Percentiles rank a stretch among this genome's conserved stretches.
phyloP scores from a whole-genome alignment of 1,140 invertebrate species.

The Archivesica marissinica region DNA sequence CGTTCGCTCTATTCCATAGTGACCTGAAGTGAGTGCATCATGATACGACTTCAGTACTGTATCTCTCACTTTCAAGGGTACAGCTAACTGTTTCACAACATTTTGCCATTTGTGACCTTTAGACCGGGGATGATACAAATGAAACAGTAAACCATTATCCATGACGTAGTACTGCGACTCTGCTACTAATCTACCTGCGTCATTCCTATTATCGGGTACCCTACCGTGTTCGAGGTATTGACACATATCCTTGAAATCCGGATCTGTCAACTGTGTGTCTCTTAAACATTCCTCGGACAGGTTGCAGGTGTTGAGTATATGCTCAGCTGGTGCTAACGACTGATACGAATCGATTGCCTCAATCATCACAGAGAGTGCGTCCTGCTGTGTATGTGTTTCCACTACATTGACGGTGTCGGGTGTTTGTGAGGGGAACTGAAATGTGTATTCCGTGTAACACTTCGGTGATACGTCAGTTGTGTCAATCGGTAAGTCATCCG shows the following conservation, averaged over 20 bases:
- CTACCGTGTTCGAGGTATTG: slow-evolving; percentile 15
- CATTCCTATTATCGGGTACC: neutral
- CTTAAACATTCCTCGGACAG: slow-evolving; percentile 14
- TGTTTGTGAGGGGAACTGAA: neutral
- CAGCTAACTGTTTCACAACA: slow-evolving; percentile 31
- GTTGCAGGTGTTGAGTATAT: slow-evolving; percentile 8
- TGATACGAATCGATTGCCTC: slow-evolving; percentile 29
- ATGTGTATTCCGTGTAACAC: neutral
- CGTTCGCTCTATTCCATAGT: slow-evolving; percentile 39
- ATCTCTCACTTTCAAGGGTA: slow-evolving; percentile 20
- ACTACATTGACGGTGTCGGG: neutral
- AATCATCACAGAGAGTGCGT: slow-evolving; percentile 21
- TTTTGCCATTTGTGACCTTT: slow-evolving; percentile 35
- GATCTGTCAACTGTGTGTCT: slow-evolving; percentile 5
- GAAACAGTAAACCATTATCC: slow-evolving; percentile 33
- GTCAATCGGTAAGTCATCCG: neutral
- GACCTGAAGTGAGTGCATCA: slow-evolving; percentile 47
- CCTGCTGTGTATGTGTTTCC: neutral
- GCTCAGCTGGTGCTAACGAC: slow-evolving; percentile 21
- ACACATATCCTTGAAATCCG: neutral
- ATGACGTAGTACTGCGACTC: slow-evolving; percentile 23
- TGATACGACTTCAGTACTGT: slow-evolving; percentile 37
- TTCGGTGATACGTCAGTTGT: neutral
- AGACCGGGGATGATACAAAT: slow-evolving; percentile 32
- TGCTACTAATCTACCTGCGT: neutral